Evolutionary conservation across 2,797 vertebrate genomes (phyloP), one percentile per base, ranked within the genome.

Genomic region (Myiothlypis chrysogaster): DNA sequence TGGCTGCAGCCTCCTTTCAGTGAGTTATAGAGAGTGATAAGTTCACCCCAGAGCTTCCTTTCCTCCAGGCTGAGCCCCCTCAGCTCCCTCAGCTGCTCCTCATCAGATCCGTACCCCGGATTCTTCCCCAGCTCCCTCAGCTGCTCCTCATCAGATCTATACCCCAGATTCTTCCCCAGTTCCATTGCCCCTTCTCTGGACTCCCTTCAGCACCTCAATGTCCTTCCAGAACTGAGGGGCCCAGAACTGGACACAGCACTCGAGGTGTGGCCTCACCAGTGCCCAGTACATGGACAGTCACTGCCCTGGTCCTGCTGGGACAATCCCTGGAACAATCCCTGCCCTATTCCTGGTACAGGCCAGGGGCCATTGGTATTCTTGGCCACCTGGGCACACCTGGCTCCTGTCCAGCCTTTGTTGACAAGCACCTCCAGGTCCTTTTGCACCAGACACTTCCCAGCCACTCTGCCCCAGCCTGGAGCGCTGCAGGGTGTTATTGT

Each of bases 261-360:
- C 1, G 1, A 41, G 47, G 34, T 0, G 0, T n/a, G 55, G 32
- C 25, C 35, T 43, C 63, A 28, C 3, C 41, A 17, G 22, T 43
- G 55, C 49, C 35, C 56, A 8, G 49, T 3, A 15, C 49, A 3
- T 10, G 47, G 49, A 52, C 27, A 18, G 1, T 24, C 64, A 3
- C 35, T 44, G 55, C 23, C 49, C 55, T 69, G 35, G 2, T 56
- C 27, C 56, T 69, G 47, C 63, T 55, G 46, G 12, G 46, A 47
- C 46, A 47, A 43, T 43, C 43, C 43, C 43, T 43, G 68, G 39
- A 30, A 41, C 34, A 35, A 1, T 23, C 70, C 5, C 43, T n/a
- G 49, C 32, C 35, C 56, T 43, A 1, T n/a, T n/a, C 25, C 55
- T 43, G 21, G 18, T 6, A 17, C 55, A 28, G 41, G 32, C 55